Conservation (phyloP, 2,888 invertebrate genomes). For the Drosophila mettleri region DNA sequence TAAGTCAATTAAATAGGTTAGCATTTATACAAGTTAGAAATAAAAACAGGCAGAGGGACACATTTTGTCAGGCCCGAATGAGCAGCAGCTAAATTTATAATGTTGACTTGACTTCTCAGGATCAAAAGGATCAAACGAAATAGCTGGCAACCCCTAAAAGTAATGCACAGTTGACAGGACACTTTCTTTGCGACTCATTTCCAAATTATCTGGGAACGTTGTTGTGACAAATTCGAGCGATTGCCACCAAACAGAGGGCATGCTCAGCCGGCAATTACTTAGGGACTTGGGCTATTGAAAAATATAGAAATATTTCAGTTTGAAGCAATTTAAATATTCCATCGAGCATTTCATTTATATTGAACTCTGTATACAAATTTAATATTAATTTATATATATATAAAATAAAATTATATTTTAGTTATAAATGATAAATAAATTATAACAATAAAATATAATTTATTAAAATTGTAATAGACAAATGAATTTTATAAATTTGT, state of each 20-base stretch:
- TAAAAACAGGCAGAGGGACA: conserved; percentile 68
- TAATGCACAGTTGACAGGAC: conserved; percentile 28
- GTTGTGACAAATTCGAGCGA: conserved; percentile 3
- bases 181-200: conserved; percentile 31
- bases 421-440: too few relatives aligned
- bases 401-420: too few relatives aligned
- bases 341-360: neutral
- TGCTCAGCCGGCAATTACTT: neutral
- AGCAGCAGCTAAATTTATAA: conserved; percentile 68
- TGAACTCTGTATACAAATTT: neutral
- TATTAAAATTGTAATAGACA: too few relatives aligned
- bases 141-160: conserved; percentile 22
- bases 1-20: conserved; percentile 83
- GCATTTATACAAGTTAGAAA: conserved; percentile 70
- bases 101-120: conserved; percentile 58
- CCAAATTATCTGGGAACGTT: conserved; percentile 34
- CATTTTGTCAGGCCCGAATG: conserved; percentile 77
- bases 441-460: too few relatives aligned
- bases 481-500: too few relatives aligned
- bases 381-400: too few relatives aligned
- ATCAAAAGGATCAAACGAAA: conserved; percentile 23
- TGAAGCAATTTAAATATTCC: neutral
- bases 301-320: too few relatives aligned
- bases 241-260: neutral
- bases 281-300: neutral